These are phyloP conservation scores for Polyergus mexicanus DNA, from an alignment of 1,140 invertebrate genomes.

Conservation along the genomic window DNA sequence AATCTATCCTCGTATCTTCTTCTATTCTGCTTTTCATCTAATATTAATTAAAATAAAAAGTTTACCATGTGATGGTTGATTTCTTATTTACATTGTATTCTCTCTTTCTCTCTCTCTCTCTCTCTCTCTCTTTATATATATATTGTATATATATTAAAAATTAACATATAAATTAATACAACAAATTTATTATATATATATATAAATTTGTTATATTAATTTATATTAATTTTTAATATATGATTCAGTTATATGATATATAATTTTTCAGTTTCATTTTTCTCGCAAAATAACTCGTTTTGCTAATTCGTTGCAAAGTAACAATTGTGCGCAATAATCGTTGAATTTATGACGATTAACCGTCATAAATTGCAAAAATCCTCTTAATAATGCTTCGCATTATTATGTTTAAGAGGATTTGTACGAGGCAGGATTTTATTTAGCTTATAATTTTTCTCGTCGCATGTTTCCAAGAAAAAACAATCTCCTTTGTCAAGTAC, in stretches of 20 bases:
- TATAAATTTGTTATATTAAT: not conserved
- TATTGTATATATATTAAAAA: too few relatives aligned
- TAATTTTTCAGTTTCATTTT: not conserved
- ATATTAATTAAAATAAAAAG: not conserved
- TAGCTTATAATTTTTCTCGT: not conserved
- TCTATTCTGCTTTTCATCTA: too few relatives aligned
- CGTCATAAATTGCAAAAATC: not conserved
- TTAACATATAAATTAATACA: too few relatives aligned
- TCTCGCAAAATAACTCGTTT: not conserved
- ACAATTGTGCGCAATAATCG: not conserved
- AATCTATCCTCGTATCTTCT: not conserved
- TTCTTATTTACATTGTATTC: not conserved
- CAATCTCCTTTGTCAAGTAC: slow-evolving; percentile 10
- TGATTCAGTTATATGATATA: not conserved
- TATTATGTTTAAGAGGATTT: not conserved
- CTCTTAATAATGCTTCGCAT: not conserved
- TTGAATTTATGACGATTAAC: not conserved
- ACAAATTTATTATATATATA: not conserved
- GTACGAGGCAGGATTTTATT: not conserved
- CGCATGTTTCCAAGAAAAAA: not conserved
- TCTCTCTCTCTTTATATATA: too few relatives aligned
- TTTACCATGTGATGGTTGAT: not conserved
- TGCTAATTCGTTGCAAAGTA: not conserved
- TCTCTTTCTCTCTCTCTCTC: too few relatives aligned
- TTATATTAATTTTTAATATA: not conserved